A percentile compares a stretch with the other conserved stretches of the same genome.
phyloP scores from a whole-genome alignment of 2,888 invertebrate species.

The Selenia dentaria region DNA sequence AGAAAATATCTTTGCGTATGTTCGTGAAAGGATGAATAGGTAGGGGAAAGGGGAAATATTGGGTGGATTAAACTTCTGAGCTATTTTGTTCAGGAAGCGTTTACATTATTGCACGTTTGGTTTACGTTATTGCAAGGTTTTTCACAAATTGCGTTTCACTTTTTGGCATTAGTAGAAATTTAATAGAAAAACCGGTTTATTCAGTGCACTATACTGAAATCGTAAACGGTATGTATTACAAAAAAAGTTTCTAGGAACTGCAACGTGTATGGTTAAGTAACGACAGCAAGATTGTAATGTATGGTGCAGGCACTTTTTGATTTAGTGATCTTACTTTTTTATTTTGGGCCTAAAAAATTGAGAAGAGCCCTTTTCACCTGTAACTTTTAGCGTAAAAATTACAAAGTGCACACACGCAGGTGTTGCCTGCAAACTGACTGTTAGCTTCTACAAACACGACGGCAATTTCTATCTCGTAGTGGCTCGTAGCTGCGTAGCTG shows the following conservation, averaged over 20 bases:
- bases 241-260: too few species aligned
- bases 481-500: constrained; percentile 10
- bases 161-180: too few species aligned
- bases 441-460: constrained; percentile 14
- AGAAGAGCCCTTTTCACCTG: neutral
- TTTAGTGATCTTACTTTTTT: too few species aligned
- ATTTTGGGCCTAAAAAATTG: neutral
- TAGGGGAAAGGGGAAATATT: constrained; percentile 2
- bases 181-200: too few species aligned
- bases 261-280: too few species aligned
- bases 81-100: constrained; percentile 3
- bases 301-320: too few species aligned
- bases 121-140: too few species aligned
- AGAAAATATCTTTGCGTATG: constrained; percentile 28
- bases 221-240: too few species aligned
- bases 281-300: too few species aligned
- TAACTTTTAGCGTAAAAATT: constrained; percentile 1
- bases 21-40: neutral
- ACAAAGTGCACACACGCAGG: constrained; percentile 9
- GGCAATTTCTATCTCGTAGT: constrained; percentile 19
- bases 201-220: too few species aligned
- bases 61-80: constrained; percentile 1
- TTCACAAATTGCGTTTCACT: too few species aligned
- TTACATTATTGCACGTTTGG: neutral
- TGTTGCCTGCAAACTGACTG: constrained; percentile 15